Conservation (phyloP, 2,888 invertebrate species). For the Busseola fusca region DNA sequence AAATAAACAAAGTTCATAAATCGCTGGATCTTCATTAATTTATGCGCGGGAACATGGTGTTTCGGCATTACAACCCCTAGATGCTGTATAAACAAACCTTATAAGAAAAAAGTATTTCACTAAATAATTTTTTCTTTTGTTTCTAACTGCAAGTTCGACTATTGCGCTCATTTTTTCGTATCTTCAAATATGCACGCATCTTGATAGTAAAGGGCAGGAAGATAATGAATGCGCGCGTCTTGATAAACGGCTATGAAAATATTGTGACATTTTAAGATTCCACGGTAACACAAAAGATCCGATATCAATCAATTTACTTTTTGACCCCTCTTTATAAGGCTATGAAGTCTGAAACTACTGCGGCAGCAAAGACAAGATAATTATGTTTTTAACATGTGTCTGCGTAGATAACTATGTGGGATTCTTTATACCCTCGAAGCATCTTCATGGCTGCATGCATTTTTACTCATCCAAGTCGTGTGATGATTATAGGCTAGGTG, state of each 20-base stretch:
- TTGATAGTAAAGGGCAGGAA: not conserved
- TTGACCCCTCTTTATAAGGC: not conserved
- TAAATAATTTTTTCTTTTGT: no score
- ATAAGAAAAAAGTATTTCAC: no score
- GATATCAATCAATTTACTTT: constrained; percentile 14
- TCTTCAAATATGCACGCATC: not conserved
- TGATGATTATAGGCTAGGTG: not conserved
- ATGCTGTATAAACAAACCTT: not conserved
- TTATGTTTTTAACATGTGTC: not conserved
- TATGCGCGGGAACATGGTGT: not conserved
- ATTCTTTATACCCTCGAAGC: not conserved
- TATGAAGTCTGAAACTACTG: not conserved
- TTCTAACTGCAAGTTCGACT: not conserved
- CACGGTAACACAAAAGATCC: constrained; percentile 3
- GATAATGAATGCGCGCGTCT: not conserved
- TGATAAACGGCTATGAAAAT: constrained; percentile 17
- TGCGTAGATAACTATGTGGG: not conserved
- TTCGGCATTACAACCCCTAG: not conserved
- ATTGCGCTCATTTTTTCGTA: constrained; percentile 1
- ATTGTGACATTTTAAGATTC: constrained; percentile 3
- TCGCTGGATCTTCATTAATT: not conserved
- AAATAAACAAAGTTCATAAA: not conserved
- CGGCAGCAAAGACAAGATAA: not conserved
- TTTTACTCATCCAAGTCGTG: not conserved
- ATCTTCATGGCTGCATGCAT: not conserved